These are phyloP conservation scores for Hyles euphorbiae DNA, from an alignment of 1,140 invertebrate genomes.

Conservation along the genomic window DNA sequence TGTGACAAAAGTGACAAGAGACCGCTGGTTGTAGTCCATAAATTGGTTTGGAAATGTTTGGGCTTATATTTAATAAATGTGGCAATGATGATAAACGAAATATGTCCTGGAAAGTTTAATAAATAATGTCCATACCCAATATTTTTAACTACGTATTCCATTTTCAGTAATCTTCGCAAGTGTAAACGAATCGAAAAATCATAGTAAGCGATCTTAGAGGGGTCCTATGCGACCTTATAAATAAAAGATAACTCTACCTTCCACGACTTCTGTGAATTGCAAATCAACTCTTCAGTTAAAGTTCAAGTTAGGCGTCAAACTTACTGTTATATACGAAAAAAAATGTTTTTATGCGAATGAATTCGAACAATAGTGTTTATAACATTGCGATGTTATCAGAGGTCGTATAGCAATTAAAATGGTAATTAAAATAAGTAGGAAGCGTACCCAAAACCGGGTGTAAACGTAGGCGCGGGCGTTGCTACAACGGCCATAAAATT, in stretches of 20 bases:
- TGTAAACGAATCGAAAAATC: slow-evolving; percentile 18
- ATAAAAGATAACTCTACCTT: slow-evolving; percentile 69
- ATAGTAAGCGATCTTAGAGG: slow-evolving; percentile 36
- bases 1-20: too few species aligned
- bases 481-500: slow-evolving; percentile 53
- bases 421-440: slow-evolving; percentile 69
- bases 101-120: too few species aligned
- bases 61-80: too few species aligned
- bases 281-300: slow-evolving; percentile 46
- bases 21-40: too few species aligned
- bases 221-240: slow-evolving; percentile 59
- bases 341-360: slow-evolving; percentile 29
- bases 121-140: too few species aligned
- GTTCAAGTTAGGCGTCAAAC: slow-evolving; percentile 1
- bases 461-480: slow-evolving; percentile 51
- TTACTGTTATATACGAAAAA: slow-evolving; percentile 16
- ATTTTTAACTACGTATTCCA: not conserved
- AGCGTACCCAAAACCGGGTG: slow-evolving; percentile 49
- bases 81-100: too few species aligned
- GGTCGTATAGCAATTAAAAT: slow-evolving; percentile 59
- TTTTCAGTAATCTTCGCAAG: not conserved
- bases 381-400: slow-evolving; percentile 45
- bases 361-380: slow-evolving; percentile 56
- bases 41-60: too few species aligned
- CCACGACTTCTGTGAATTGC: slow-evolving; percentile 61